Conservation (phyloP, 2,113 vertebrate species). For the Ciconia maguari region DNA sequence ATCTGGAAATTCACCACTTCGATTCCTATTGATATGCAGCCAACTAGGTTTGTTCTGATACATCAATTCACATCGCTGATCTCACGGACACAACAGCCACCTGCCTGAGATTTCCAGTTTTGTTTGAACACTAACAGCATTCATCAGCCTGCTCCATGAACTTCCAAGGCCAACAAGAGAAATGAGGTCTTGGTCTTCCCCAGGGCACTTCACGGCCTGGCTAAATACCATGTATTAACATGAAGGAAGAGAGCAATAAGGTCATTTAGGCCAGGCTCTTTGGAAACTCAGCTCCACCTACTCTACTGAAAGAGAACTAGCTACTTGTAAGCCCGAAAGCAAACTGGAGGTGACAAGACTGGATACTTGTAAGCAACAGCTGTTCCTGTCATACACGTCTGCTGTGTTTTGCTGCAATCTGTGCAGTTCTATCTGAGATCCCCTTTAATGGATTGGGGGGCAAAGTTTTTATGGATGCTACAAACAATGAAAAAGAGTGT, state of each 20-base stretch:
- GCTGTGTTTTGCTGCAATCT: not conserved
- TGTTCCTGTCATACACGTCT: not conserved
- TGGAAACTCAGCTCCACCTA: not conserved
- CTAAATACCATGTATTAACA: not conserved
- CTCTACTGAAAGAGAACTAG: not conserved
- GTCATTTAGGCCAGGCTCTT: not conserved
- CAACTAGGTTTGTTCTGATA: not conserved
- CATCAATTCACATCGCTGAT: not conserved
- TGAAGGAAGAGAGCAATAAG: not conserved
- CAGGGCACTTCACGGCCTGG: not conserved
- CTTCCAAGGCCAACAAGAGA: not conserved
- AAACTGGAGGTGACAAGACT: not conserved
- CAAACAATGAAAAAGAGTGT: not conserved
- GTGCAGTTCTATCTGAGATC: not conserved
- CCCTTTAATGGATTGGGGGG: not conserved
- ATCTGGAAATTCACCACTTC: not conserved
- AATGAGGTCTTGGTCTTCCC: not conserved
- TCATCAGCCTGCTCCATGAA: not conserved
- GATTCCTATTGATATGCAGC: not conserved
- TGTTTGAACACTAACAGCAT: not conserved
- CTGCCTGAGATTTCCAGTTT: not conserved
- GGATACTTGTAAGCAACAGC: not conserved
- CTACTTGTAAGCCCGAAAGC: not conserved
- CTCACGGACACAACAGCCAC: not conserved
- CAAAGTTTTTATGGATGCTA: not conserved